Conservation (phyloP, 2,888 invertebrate genomes). For the Hyposoter didymator region DNA sequence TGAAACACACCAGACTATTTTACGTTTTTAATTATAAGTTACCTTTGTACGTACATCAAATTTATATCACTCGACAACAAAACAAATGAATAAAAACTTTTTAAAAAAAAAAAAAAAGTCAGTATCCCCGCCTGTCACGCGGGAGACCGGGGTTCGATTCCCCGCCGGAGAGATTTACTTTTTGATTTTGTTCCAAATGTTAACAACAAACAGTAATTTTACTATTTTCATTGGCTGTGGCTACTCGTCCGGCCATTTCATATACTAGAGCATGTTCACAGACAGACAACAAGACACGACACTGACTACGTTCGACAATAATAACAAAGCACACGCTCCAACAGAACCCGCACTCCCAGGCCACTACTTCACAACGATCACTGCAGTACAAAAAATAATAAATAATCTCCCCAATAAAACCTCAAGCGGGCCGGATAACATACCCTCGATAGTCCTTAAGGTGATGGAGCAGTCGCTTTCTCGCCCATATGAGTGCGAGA, state of each 20-base stretch:
- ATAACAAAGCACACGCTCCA: background rate
- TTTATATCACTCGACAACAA: background rate
- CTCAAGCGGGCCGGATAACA: background rate
- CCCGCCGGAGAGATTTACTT: too few species aligned
- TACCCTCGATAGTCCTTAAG: constrained; percentile 11
- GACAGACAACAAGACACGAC: background rate
- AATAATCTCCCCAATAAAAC: background rate
- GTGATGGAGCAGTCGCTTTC: too few species aligned
- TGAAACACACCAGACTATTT: background rate
- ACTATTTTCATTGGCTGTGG: too few species aligned
- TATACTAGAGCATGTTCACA: too few species aligned
- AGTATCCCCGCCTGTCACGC: too few species aligned
- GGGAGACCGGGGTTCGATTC: too few species aligned
- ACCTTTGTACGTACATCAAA: background rate
- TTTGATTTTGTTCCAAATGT: too few species aligned
- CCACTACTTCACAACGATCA: background rate
- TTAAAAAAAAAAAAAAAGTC: background rate
- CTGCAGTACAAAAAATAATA: background rate
- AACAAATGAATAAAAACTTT: constrained; percentile 1
- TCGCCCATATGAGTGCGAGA: too few species aligned
- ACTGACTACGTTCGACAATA: background rate
- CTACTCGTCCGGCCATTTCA: too few species aligned
- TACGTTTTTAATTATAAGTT: constrained; percentile 1
- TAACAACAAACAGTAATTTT: too few species aligned
- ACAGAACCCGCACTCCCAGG: background rate